phyloP scores from a whole-genome alignment of 2,888 invertebrate species.

The Sclerodermus sp. region DNA sequence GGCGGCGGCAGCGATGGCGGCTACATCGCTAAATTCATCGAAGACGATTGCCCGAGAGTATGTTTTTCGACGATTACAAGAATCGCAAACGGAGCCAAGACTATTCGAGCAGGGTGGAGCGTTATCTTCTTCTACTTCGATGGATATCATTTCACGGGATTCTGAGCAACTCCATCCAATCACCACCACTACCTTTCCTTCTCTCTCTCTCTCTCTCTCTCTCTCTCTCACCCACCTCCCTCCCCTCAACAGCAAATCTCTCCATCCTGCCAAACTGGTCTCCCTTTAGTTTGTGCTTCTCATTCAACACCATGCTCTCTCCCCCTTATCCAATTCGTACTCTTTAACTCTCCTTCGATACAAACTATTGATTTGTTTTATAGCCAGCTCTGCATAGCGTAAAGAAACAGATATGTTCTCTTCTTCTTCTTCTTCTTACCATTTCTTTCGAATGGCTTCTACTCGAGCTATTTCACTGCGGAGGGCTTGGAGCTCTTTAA shows the following conservation, averaged over 20 bases:
- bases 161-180: conserved; percentile 38
- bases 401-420: too few relatives aligned
- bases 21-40: too few relatives aligned
- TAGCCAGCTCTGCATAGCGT: too few relatives aligned
- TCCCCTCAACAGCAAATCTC: too few relatives aligned
- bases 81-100: conserved; percentile 25
- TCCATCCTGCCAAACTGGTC: conserved; percentile 6
- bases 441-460: conserved; percentile 24
- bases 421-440: too few relatives aligned
- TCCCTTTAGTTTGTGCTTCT: not conserved
- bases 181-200: conserved; percentile 21
- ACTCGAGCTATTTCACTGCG: too few relatives aligned
- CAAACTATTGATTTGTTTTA: conserved; percentile 50
- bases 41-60: not conserved
- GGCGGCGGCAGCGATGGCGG: too few relatives aligned
- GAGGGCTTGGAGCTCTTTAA: too few relatives aligned
- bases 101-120: conserved; percentile 21
- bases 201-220: conserved; percentile 9
- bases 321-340: too few relatives aligned
- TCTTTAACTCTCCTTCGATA: not conserved
- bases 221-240: not conserved
- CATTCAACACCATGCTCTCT: too few relatives aligned
- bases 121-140: conserved; percentile 45
- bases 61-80: conserved; percentile 27
- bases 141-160: conserved; percentile 44